Base-by-base conservation (phyloP, 2,113 vertebrate species). In the Aegotheles bennettii region DNA sequence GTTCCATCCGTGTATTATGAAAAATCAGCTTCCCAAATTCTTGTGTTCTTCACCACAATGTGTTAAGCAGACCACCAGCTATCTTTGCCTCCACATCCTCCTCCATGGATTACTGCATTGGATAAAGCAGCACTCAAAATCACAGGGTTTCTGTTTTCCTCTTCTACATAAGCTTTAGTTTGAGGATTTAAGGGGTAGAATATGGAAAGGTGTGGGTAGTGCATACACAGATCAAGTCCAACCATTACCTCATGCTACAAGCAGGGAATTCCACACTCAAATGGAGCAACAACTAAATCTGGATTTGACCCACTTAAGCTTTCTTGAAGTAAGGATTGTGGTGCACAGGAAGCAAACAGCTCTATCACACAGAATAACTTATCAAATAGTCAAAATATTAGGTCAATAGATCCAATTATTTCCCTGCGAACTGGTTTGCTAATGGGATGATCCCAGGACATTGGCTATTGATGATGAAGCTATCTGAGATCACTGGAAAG, bases 141-240 rank as follows among this genome's bases (percentile, higher is more conserved):
- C 3, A 19, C 0, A 17, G 1, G 17, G 1, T 9, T 21, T 68
- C 59, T 2, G 5, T 2, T 10, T 50, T 71, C 31, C 5, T 36
- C 10, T 47, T 36, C 28, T 3, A 35, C 1, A 4, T 11, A 79
- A 94, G 61, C 8, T 40, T 74, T 21, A 6, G 3, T 21, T 38
- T 43, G 24, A 21, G n/a, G 68, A 54, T 38, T 45, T 20, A 54
- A 51, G 17, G 25, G 17, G 36, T 21, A 57, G 40, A 6, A 40
- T 42, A 45, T 6, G 7, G 33, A 56, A 78, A 78, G 42, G 16
- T 6, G 7, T 4, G 9, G 20, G 6, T 13, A 14, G 6, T 9
- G 9, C 59, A 29, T 7, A n/a, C 16, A 35, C 33, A 82, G 31
- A 19, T 51, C 45, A 23, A 23, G 19, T n/a, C 28, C 17, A 43